phyloP scores from a whole-genome alignment of 2,888 invertebrate species.

The Pristionchus japonicus region DNA sequence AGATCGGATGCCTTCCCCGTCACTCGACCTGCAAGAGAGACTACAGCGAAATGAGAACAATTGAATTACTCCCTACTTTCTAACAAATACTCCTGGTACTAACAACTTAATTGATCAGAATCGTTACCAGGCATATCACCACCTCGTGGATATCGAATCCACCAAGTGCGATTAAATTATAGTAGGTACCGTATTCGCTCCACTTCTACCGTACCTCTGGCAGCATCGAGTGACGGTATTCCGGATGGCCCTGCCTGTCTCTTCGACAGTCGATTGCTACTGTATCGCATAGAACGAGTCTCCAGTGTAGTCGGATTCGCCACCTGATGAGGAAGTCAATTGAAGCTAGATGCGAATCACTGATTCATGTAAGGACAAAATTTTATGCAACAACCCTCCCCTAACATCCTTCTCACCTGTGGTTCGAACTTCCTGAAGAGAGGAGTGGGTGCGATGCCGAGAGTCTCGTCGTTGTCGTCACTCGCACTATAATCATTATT shows the following conservation, averaged over 20 bases:
- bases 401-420: constrained; percentile 52
- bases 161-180: not conserved
- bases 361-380: too few species aligned
- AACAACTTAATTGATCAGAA: not conserved
- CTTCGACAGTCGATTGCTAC: constrained; percentile 12
- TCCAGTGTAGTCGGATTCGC: constrained; percentile 22
- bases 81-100: not conserved
- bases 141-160: not conserved
- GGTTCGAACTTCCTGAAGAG: constrained; percentile 54
- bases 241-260: constrained; percentile 42
- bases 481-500: too few species aligned
- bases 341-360: too few species aligned
- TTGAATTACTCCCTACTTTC: not conserved
- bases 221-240: constrained; percentile 42
- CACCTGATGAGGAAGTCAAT: too few species aligned
- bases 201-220: not conserved
- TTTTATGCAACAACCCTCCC: not conserved
- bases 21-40: not conserved
- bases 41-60: not conserved
- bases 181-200: too few species aligned
- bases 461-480: constrained; percentile 39
- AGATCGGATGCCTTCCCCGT: constrained; percentile 49
- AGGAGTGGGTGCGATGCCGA: constrained; percentile 55
- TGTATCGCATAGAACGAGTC: constrained; percentile 35
- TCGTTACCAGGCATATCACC: too few species aligned